Conservation (phyloP, 2,113 vertebrate species). For the Propithecus coquereli region DNA sequence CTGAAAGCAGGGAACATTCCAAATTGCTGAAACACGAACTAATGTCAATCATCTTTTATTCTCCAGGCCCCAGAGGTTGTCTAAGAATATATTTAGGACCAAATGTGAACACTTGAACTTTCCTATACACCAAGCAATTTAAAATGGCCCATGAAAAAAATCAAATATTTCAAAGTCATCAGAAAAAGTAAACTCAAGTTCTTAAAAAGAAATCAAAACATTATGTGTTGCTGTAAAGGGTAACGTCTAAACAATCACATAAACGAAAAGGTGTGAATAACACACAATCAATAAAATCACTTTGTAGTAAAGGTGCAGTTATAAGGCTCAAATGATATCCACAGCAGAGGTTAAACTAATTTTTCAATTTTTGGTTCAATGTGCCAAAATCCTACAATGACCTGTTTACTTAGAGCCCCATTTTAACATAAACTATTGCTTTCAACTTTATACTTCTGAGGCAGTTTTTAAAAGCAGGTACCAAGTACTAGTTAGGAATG, state of each 20-base stretch:
- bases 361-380: not conserved
- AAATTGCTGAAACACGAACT: not conserved
- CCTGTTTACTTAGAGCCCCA: not conserved
- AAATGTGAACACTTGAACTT: not conserved
- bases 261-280: not conserved
- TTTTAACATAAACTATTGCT: not conserved
- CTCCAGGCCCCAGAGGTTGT: not conserved
- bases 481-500: not conserved
- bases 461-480: not conserved
- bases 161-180: not conserved
- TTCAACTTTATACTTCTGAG: not conserved
- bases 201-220: not conserved
- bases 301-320: not conserved
- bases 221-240: not conserved
- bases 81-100: not conserved
- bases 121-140: not conserved
- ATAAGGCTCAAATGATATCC: not conserved
- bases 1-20: not conserved
- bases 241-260: not conserved
- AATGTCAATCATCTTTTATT: not conserved
- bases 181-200: not conserved
- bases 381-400: not conserved
- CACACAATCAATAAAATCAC: not conserved
- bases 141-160: not conserved
- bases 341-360: not conserved